Percentiles rank a stretch among this genome's conserved stretches.
These are phyloP conservation scores for Drosophila varians DNA, from an alignment of 1,140 invertebrate genomes.

Conservation along the genomic window DNA sequence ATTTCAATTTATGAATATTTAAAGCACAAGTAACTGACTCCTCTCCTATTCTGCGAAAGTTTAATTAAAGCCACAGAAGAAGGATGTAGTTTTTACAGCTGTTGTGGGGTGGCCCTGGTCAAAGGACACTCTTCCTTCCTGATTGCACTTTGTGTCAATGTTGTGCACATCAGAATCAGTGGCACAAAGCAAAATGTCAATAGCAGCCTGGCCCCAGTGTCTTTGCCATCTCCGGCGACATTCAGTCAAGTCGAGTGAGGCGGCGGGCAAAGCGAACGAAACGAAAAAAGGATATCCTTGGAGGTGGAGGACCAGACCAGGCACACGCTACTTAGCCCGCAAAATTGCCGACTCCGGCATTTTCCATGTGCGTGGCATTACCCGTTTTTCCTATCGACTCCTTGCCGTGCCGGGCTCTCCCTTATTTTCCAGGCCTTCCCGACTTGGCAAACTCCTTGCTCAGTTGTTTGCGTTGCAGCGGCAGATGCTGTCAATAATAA, in stretches of 20 bases:
- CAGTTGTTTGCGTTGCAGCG: slow-evolving; percentile 78
- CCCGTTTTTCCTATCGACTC: neutral
- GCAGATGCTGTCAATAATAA: slow-evolving; percentile 83
- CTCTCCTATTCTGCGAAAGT: neutral
- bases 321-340: slow-evolving; percentile 68
- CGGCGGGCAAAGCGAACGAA: too few species aligned
- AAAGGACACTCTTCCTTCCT: neutral
- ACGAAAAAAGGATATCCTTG: neutral
- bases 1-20: slow-evolving; percentile 1
- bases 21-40: neutral
- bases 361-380: slow-evolving; percentile 41
- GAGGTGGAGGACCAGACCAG: slow-evolving; percentile 13
- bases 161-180: slow-evolving; percentile 74
- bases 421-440: slow-evolving; percentile 18
- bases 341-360: slow-evolving; percentile 69
- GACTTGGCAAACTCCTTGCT: slow-evolving; percentile 36
- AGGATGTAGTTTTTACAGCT: too few species aligned
- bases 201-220: slow-evolving; percentile 48
- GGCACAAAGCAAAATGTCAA: slow-evolving; percentile 40
- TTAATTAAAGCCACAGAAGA: neutral
- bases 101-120: too few species aligned
- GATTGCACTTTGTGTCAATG: slow-evolving; percentile 75
- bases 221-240: slow-evolving; percentile 25
- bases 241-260: slow-evolving; percentile 1
- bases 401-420: neutral